Evolutionary conservation across 2,888 invertebrate genomes (phyloP), one percentile per base, ranked within the genome.

Genomic region (Chironomus riparius): DNA sequence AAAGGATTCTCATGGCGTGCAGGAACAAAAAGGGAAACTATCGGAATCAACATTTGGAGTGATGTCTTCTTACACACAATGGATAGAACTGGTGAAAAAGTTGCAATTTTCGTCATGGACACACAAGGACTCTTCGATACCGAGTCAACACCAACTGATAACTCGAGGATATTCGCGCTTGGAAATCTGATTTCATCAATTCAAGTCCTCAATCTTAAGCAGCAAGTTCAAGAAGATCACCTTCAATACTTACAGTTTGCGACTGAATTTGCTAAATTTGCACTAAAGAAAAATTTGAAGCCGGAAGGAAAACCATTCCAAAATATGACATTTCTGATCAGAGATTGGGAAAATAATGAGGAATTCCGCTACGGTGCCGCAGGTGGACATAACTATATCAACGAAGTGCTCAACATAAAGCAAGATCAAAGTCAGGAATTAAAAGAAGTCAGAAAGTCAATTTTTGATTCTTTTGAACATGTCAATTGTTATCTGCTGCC

Each of bases 401-500:
- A 65, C 4, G 21, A 47, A n/a, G 38, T 47, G 6, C 18, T 77
- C 10, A 12, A 21, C 38, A 50, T 75, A 4, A 70, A 47, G 1
- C 15, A 65, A 18, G 68, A 75, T 24, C 74, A 77, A 68, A 70
- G 65, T 10, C 7, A 7, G 10, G 74, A 77, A 56, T 21, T 75
- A 4, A 65, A 50, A 47, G 48, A 65, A n/a, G 70, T 77, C 1
- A 48, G 77, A 12, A 61, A 21, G 0, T 62, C 69, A 21, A 50
- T 77, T 50, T 28, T 22, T 10, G 18, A 48, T n/a, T 77, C 70
- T 13, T 77, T 70, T 18, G 70, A 77, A 3, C n/a, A 77, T 21
- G 5, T 70, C 1, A n/a, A 65, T 1, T 77, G 77, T 18, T 77
- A 48, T 68, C 13, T 77, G 10, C 47, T 77, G 77, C 77, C 77